These are phyloP conservation scores for Catagonus wagneri DNA, from an alignment of 2,113 vertebrate genomes.

Conservation along the genomic window DNA sequence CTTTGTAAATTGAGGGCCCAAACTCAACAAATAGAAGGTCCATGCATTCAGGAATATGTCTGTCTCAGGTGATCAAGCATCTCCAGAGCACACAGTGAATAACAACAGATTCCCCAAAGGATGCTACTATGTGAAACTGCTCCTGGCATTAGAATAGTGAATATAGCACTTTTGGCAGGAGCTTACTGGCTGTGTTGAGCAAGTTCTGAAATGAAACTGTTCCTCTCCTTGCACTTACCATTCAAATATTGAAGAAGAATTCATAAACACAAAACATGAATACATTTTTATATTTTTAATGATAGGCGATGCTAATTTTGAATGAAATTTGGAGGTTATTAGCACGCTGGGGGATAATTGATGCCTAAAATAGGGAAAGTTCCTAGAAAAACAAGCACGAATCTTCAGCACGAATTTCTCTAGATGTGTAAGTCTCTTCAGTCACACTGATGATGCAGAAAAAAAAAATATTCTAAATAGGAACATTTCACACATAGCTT, in stretches of 20 bases:
- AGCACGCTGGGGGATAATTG: neutral
- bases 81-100: neutral
- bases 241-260: constrained; percentile 12
- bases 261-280: neutral
- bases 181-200: neutral
- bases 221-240: neutral
- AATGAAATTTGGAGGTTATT: neutral
- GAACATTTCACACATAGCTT: neutral
- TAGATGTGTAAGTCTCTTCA: neutral
- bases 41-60: neutral
- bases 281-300: neutral
- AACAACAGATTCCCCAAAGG: neutral
- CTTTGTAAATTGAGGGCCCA: neutral
- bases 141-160: neutral
- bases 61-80: neutral
- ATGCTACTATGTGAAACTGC: neutral
- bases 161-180: neutral
- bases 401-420: neutral
- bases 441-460: neutral
- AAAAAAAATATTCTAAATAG: neutral
- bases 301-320: neutral
- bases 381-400: neutral
- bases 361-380: neutral
- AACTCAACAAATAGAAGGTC: neutral
- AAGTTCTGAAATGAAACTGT: neutral